These are phyloP conservation scores for Urophycis tenuis DNA, from an alignment of 2,797 vertebrate genomes.

Conservation along the genomic window DNA sequence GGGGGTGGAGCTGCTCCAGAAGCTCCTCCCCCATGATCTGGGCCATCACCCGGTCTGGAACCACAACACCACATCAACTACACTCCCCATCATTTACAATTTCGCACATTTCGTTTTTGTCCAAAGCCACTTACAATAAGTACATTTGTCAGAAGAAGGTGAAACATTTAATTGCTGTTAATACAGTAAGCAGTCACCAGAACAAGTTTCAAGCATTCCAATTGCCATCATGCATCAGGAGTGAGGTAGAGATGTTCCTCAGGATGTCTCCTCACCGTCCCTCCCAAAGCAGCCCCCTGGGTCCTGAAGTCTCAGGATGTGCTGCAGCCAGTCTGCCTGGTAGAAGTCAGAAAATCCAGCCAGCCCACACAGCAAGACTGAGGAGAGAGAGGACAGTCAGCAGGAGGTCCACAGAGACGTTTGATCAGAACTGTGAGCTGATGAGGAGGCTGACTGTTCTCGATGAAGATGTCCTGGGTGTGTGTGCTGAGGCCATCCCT, in stretches of 20 bases:
- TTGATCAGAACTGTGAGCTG: neutral
- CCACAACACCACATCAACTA: neutral
- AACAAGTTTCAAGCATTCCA: too few species aligned
- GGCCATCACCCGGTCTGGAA: constrained; percentile 58
- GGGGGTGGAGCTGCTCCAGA: constrained; percentile 61
- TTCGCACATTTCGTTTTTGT: too few species aligned
- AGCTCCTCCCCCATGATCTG: constrained; percentile 69
- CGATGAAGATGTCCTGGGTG: constrained; percentile 78
- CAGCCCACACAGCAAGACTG: constrained; percentile 82
- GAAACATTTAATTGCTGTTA: too few species aligned
- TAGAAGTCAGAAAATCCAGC: constrained; percentile 82
- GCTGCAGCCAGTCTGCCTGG: constrained; percentile 76
- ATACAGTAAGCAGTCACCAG: too few species aligned
- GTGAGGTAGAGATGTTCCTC: too few species aligned
- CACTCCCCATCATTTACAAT: too few species aligned
- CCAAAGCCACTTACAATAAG: too few species aligned
- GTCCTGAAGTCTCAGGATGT: constrained; percentile 76
- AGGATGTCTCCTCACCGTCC: constrained; percentile 62
- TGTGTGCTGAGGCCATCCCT: constrained; percentile 47
- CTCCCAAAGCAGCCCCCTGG: constrained; percentile 75
- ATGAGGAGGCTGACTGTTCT: constrained; percentile 73
- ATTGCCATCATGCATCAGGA: neutral
- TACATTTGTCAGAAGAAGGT: too few species aligned
- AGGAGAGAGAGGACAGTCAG: neutral
- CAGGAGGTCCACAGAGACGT: neutral